These are phyloP conservation scores for Drosophila ustulata DNA, from an alignment of 2,888 invertebrate species.

Conservation along the genomic window DNA sequence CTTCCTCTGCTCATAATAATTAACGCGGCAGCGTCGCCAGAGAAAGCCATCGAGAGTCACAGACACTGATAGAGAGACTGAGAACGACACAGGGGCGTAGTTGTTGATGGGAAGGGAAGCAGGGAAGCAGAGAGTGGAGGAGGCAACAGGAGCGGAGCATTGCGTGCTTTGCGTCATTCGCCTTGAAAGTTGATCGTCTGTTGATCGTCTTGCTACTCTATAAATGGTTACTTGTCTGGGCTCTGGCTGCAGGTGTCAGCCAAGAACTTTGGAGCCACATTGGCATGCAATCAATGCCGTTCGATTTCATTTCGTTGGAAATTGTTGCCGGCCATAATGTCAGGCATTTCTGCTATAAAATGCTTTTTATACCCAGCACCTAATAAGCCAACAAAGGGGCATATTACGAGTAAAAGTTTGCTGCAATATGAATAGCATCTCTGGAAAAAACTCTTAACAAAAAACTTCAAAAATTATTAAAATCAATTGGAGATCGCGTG, in stretches of 20 bases:
- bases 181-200: conserved; percentile 73
- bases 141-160: conserved; percentile 25
- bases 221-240: conserved; percentile 71
- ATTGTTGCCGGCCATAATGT: conserved; percentile 63
- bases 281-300: conserved; percentile 83
- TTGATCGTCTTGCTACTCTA: conserved; percentile 80
- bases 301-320: conserved; percentile 78
- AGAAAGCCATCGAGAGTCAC: conserved; percentile 58
- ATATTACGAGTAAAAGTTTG: conserved; percentile 13
- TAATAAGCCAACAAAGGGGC: conserved; percentile 14
- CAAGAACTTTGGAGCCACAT: conserved; percentile 83
- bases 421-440: background rate
- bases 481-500: conserved; percentile 16
- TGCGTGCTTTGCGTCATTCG: conserved; percentile 79
- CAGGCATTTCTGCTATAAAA: conserved; percentile 61
- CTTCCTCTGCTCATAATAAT: conserved; percentile 81
- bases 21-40: conserved; percentile 66
- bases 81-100: conserved; percentile 13
- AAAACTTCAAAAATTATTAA: conserved; percentile 1
- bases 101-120: background rate
- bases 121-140: background rate
- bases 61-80: conserved; percentile 23
- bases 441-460: background rate
- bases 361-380: conserved; percentile 40
- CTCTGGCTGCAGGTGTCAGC: conserved; percentile 72